These are phyloP conservation scores for Heliconius hortense DNA, from an alignment of 2,888 invertebrate genomes.

Conservation along the genomic window DNA sequence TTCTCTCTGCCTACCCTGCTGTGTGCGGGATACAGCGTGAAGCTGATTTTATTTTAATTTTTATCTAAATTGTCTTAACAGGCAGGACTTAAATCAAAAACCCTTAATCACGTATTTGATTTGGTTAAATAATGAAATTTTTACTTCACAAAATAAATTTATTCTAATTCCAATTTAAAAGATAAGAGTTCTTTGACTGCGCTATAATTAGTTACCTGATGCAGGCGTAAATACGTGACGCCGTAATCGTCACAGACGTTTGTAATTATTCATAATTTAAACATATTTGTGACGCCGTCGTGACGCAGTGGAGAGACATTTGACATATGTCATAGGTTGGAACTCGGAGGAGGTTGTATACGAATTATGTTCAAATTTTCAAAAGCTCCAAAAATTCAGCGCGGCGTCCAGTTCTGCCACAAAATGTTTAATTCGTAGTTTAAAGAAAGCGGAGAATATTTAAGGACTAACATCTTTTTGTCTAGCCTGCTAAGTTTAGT, in stretches of 20 bases:
- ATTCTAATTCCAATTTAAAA: slow-evolving; percentile 8
- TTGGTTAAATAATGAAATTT: not conserved
- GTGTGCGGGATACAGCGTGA: too few species aligned
- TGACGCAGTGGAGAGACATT: not conserved
- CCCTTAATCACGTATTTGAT: not conserved
- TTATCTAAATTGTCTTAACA: not conserved
- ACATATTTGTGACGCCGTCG: not conserved
- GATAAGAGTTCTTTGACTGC: slow-evolving; percentile 40
- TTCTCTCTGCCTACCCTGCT: too few species aligned
- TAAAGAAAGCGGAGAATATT: too few species aligned
- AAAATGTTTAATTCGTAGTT: too few species aligned
- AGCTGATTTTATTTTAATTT: too few species aligned
- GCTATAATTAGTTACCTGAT: slow-evolving; percentile 41
- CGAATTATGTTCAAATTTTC: too few species aligned
- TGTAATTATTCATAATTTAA: slow-evolving; percentile 33
- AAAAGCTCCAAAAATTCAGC: too few species aligned
- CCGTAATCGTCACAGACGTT: slow-evolving; percentile 32
- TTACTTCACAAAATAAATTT: slow-evolving; percentile 15
- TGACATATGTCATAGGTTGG: not conserved
- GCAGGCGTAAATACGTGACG: slow-evolving; percentile 35
- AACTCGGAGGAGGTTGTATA: not conserved
- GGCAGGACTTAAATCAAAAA: not conserved
- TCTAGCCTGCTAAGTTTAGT: too few species aligned
- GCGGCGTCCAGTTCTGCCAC: not conserved
- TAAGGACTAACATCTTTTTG: too few species aligned